phyloP scores from a whole-genome alignment of 2,888 invertebrate species.

The Drosophila acutilabella region DNA sequence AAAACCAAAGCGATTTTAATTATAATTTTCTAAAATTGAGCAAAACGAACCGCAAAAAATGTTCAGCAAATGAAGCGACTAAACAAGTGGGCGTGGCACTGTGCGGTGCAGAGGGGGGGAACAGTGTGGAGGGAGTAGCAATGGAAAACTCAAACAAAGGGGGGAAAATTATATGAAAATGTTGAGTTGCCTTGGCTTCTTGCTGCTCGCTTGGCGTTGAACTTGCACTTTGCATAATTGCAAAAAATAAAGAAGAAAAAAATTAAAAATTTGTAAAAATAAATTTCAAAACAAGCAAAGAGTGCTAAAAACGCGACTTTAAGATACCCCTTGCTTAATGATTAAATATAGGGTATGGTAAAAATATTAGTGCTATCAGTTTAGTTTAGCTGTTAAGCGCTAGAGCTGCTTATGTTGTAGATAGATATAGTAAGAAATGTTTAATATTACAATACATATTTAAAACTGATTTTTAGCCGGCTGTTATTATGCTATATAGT shows the following conservation, averaged over 20 bases:
- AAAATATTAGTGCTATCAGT: no score
- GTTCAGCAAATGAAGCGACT: slow-evolving; percentile 64
- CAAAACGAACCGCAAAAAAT: slow-evolving; percentile 53
- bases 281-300: neutral
- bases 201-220: slow-evolving; percentile 49
- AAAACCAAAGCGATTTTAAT: slow-evolving; percentile 72
- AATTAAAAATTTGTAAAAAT: neutral
- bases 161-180: slow-evolving; percentile 15
- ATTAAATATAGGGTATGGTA: no score
- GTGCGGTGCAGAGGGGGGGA: neutral
- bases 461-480: no score
- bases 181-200: slow-evolving; percentile 18
- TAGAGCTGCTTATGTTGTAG: no score
- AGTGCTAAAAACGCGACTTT: neutral
- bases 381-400: no score
- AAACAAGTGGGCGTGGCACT: slow-evolving; percentile 12
- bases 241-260: slow-evolving; percentile 32
- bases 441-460: no score
- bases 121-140: neutral
- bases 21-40: slow-evolving; percentile 58
- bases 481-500: no score
- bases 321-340: no score
- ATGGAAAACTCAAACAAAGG: slow-evolving; percentile 7
- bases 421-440: no score
- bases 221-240: slow-evolving; percentile 78